Evolutionary conservation across 2,888 invertebrate species (phyloP), one percentile per base, ranked within the genome.

Genomic region (Chrysolina oricalcia): DNA sequence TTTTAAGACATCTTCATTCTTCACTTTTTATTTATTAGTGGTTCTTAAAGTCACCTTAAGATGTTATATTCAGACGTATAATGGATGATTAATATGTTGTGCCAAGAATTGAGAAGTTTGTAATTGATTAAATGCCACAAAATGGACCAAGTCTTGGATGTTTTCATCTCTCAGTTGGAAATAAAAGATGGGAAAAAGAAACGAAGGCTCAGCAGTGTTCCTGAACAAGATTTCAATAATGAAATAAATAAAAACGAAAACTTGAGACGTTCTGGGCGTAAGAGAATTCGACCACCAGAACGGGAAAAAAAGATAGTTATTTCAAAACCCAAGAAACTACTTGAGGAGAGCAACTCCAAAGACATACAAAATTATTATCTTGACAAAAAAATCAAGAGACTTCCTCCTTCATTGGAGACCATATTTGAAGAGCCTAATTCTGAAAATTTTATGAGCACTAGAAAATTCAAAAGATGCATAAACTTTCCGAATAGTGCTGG

Each of bases 371-470:
- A 75, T 23, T 81, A 80, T 41, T 82, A 81, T 70, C 70, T 81
- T 17, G 80, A 81, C 56, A 81, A 80, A 56, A 79, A 72, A 76
- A 70, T 82, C 11, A 82, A 81, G 43, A 73, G 74, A 76, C 70
- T 72, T 19, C 72, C 79, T 27, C 68, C 78, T 15, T 64, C 79
- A n/a, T 75, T 79, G 65, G 80, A 80, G 73, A 80, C 80, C 10
- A 80, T 80, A 62, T 80, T 76, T 59, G 82, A 82, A 74, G 80
- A 81, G 11, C 80, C 82, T 0, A 70, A 75, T 71, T 78, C 78
- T 46, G 63, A 75, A 15, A 48, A 27, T 3, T 27, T 76, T n/a
- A 81, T 82, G 80, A 80, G 81, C 65, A 41, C 73, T 11, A 77
- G 75, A 62, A 79, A 80, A 72, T 70, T 79, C 35, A 79, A 63